These are phyloP conservation scores for Anisognathus igniventris DNA, from an alignment of 2,797 vertebrate species.

Conservation along the genomic window DNA sequence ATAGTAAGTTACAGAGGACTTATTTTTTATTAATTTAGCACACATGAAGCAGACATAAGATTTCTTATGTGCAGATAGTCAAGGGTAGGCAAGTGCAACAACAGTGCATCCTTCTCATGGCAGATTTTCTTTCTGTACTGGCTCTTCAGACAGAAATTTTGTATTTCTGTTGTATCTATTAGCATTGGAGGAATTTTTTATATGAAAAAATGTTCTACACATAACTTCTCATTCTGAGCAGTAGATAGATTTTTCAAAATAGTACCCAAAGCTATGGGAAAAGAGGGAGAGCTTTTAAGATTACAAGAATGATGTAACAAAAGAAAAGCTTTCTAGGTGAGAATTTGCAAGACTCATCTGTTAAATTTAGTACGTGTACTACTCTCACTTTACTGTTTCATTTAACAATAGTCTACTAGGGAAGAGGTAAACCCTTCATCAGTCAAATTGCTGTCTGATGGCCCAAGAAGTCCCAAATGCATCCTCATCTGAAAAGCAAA, in stretches of 20 bases:
- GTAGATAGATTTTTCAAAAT: neutral
- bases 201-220: neutral
- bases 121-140: neutral
- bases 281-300: neutral
- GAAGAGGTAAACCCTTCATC: neutral
- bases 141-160: neutral
- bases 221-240: neutral
- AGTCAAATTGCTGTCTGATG: neutral
- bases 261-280: neutral
- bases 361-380: neutral
- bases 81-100: neutral
- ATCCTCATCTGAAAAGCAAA: neutral
- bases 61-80: neutral
- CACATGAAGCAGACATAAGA: neutral
- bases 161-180: neutral
- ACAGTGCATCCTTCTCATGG: neutral
- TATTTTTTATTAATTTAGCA: neutral
- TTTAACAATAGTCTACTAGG: neutral
- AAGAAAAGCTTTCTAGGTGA: neutral
- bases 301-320: neutral
- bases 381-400: neutral
- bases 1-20: neutral
- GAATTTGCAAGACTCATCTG: neutral
- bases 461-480: neutral
- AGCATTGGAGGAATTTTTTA: neutral